These are phyloP conservation scores for Sebastes reedi DNA, from an alignment of 2,797 vertebrate species.

Conservation along the genomic window DNA sequence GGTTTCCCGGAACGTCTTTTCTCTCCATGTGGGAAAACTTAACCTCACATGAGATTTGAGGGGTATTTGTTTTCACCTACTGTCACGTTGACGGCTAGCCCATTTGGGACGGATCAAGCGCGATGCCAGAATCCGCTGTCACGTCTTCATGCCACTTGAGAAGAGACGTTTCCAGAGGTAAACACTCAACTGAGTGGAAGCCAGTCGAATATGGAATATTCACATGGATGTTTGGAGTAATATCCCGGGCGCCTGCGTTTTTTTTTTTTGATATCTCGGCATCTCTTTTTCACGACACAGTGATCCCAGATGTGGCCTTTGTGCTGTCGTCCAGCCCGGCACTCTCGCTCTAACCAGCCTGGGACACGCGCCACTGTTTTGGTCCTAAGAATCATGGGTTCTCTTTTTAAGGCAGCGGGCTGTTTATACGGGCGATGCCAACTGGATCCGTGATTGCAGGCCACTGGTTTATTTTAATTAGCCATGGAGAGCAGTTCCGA, in stretches of 20 bases:
- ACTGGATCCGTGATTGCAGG: conserved; percentile 64
- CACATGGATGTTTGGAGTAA: conserved; percentile 53
- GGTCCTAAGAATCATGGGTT: conserved; percentile 37
- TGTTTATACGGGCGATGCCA: conserved; percentile 72
- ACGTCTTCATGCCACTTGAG: conserved; percentile 61
- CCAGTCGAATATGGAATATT: conserved; percentile 41
- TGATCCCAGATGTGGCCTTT: conserved; percentile 68
- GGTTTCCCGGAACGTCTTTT: conserved; percentile 45
- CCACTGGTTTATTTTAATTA: conserved; percentile 76
- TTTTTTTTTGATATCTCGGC: conserved; percentile 53
- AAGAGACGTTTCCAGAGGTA: conserved; percentile 50
- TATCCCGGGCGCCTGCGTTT: conserved; percentile 37
- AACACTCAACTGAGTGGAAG: conserved; percentile 41
- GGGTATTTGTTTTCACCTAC: conserved; percentile 68
- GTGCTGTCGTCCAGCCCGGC: conserved; percentile 51
- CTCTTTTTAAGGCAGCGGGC: conserved; percentile 41
- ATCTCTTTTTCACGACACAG: conserved; percentile 65
- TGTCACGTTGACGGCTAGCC: conserved; percentile 48
- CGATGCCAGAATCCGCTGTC: conserved; percentile 53
- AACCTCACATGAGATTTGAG: conserved; percentile 55
- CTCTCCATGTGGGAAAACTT: conserved; percentile 70
- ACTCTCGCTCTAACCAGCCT: conserved; percentile 39
- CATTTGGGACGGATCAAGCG: conserved; percentile 49
- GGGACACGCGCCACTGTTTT: conserved; percentile 63
- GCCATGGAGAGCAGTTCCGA: conserved; percentile 72